Evolutionary conservation across 2,113 vertebrate species (phyloP).

Genomic region (Fregetta grallaria): DNA sequence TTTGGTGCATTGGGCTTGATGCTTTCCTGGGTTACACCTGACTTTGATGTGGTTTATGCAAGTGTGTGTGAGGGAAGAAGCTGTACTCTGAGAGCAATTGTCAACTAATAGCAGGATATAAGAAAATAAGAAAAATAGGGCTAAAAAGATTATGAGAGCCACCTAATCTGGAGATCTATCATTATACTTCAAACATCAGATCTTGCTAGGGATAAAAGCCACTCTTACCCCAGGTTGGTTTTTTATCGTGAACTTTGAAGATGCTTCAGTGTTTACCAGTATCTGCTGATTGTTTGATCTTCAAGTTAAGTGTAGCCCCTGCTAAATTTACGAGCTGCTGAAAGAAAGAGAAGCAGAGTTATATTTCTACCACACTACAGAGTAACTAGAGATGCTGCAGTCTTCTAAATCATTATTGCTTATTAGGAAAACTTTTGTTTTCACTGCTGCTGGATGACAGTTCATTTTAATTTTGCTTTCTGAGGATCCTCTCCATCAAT

Average conservation of each 20-base stretch:
- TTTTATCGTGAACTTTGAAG: conserved; percentile 17
- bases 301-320: not conserved
- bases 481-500: conserved; percentile 5
- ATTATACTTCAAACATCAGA: not conserved
- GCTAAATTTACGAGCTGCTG: conserved; percentile 23
- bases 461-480: conserved; percentile 12
- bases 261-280: conserved; percentile 11
- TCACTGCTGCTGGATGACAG: not conserved
- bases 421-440: conserved; percentile 22
- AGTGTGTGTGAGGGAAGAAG: not conserved
- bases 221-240: not conserved
- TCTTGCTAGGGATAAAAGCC: not conserved
- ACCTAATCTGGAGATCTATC: not conserved
- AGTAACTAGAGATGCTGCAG: not conserved
- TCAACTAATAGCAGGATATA: not conserved
- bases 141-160: not conserved
- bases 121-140: not conserved
- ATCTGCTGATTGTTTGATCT: conserved; percentile 51
- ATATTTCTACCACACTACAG: not conserved
- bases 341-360: not conserved
- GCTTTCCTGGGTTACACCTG: not conserved
- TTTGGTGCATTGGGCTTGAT: not conserved
- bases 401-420: conserved; percentile 26
- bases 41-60: conserved; percentile 10
- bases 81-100: not conserved